Evolutionary conservation across 2,797 vertebrate species (phyloP).

Genomic region (Phataginus tricuspis): DNA sequence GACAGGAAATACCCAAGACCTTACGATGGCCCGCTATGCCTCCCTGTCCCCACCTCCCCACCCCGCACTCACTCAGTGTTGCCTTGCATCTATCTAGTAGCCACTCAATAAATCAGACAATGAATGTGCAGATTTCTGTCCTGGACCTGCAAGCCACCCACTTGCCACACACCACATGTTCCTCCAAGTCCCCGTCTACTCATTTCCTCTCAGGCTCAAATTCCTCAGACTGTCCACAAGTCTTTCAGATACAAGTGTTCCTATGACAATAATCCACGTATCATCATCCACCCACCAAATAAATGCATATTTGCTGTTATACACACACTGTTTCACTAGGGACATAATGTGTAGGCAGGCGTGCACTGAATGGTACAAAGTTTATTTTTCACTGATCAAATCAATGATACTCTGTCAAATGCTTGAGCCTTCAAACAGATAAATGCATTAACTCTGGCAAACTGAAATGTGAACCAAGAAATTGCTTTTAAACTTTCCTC

Average conservation of each 20-base stretch:
- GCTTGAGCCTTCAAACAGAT: neutral
- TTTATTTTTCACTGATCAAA: neutral
- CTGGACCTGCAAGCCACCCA: neutral
- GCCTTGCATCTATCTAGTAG: neutral
- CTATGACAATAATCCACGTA: neutral
- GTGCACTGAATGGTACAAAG: neutral
- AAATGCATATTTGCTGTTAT: neutral
- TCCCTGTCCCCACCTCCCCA: neutral
- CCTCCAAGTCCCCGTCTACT: neutral
- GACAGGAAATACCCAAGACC: neutral
- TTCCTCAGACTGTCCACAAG: neutral
- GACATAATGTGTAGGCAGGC: neutral
- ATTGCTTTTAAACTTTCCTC: neutral
- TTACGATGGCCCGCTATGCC: neutral
- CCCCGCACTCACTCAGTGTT: neutral
- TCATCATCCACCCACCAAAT: neutral
- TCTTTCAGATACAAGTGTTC: neutral
- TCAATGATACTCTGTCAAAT: neutral
- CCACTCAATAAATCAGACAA: neutral
- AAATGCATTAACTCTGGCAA: neutral
- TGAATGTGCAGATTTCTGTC: neutral
- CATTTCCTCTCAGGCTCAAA: neutral
- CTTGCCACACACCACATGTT: neutral
- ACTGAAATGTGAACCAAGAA: neutral
- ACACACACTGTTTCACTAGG: neutral